Conservation (phyloP, 2,797 vertebrate species). For the Diplodus puntazzo region DNA sequence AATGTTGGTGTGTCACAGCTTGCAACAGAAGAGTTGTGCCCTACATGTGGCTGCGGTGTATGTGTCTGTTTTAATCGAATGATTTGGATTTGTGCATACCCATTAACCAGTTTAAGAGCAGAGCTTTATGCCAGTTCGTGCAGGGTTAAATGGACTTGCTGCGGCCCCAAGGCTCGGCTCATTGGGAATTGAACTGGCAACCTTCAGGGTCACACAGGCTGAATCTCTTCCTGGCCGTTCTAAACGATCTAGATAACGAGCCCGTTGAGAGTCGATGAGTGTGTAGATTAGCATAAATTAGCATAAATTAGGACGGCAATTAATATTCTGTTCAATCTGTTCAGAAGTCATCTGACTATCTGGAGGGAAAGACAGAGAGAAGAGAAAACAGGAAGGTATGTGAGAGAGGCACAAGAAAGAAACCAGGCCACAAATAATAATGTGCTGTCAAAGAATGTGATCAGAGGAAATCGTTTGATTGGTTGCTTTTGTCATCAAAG, state of each 20-base stretch:
- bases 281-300: conserved; percentile 83
- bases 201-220: conserved; percentile 82
- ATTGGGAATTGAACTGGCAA: conserved; percentile 82
- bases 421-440: conserved; percentile 45
- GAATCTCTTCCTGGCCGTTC: conserved; percentile 76
- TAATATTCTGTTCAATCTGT: conserved; percentile 85
- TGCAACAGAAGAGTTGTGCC: conserved; percentile 7
- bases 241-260: conserved; percentile 83
- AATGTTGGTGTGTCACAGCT: neutral
- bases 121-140: conserved; percentile 56
- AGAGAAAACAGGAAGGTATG: conserved; percentile 62
- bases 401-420: conserved; percentile 40
- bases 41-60: neutral
- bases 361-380: conserved; percentile 62
- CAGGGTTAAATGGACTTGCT: conserved; percentile 70
- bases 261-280: conserved; percentile 80
- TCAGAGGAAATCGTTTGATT: conserved; percentile 36
- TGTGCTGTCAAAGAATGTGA: conserved; percentile 41
- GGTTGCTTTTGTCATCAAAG: conserved; percentile 42
- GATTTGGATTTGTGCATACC: conserved; percentile 15
- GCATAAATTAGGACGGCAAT: conserved; percentile 81
- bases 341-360: conserved; percentile 75
- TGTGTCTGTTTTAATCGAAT: conserved; percentile 7
- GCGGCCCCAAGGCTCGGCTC: conserved; percentile 62
- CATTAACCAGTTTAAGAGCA: conserved; percentile 56